phyloP scores from a whole-genome alignment of 2,888 invertebrate genomes.

The Zaprionus obscuricornis region DNA sequence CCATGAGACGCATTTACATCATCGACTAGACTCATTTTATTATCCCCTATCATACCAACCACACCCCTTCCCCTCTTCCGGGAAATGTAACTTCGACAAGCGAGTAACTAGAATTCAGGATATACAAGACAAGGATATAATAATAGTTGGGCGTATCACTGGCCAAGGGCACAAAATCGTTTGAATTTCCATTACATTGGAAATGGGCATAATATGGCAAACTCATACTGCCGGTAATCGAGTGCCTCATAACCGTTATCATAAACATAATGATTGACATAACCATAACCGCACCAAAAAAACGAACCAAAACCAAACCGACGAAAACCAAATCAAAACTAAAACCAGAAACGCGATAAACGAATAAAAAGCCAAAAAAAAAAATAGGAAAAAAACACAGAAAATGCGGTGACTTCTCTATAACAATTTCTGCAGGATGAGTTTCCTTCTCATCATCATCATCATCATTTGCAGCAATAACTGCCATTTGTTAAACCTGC shows the following conservation, averaged over 20 bases:
- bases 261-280: conserved; percentile 71
- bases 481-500: too few species aligned
- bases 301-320: conserved; percentile 11
- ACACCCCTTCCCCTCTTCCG: too few species aligned
- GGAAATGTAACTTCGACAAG: too few species aligned
- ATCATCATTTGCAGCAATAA: conserved; percentile 6
- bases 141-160: conserved; percentile 31
- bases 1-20: conserved; percentile 42
- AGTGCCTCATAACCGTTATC: conserved; percentile 63
- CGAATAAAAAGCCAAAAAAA: conserved; percentile 25
- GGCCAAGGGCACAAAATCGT: conserved; percentile 34
- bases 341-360: conserved; percentile 39
- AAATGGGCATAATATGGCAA: conserved; percentile 58
- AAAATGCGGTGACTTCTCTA: conserved; percentile 25
- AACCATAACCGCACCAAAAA: conserved; percentile 74
- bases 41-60: too few species aligned
- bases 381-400: conserved; percentile 1
- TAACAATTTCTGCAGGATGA: conserved; percentile 5
- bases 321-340: conserved; percentile 14
- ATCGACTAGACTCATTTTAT: conserved; percentile 6
- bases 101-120: too few species aligned
- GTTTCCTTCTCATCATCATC: conserved; percentile 1
- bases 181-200: conserved; percentile 60
- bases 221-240: conserved; percentile 66
- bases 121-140: conserved; percentile 14